Percentiles rank a stretch among this genome's conserved stretches.
Evolutionary conservation across 2,888 invertebrate genomes (phyloP).

Genomic region (Chalcis sispes): DNA sequence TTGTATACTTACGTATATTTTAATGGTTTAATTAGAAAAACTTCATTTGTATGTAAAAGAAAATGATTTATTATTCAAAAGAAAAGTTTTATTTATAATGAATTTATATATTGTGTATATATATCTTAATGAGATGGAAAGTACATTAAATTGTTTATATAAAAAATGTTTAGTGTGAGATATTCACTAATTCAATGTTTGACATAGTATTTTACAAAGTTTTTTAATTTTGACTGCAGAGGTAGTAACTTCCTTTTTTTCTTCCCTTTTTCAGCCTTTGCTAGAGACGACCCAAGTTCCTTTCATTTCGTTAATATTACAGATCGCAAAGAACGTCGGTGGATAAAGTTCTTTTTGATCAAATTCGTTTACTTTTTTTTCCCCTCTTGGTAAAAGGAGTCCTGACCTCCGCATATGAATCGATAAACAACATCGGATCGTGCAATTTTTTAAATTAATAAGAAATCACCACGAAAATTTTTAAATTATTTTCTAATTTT

Average conservation of each 20-base stretch:
- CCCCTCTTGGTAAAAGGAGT: neutral
- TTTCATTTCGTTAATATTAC: slow-evolving; percentile 62
- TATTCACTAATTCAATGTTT: slow-evolving; percentile 22
- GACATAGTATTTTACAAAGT: neutral
- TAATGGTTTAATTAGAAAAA: no score
- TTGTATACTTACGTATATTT: no score
- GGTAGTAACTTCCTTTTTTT: neutral
- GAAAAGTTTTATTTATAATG: neutral
- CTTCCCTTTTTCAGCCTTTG: neutral
- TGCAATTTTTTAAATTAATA: no score
- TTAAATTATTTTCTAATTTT: no score
- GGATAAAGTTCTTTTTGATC: slow-evolving; percentile 65
- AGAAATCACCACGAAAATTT: no score
- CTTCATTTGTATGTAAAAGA: neutral
- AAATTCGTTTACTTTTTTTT: slow-evolving; percentile 41
- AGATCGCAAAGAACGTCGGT: slow-evolving; percentile 40
- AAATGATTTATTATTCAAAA: neutral
- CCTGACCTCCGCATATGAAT: neutral
- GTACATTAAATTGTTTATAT: slow-evolving; percentile 23
- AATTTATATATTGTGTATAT: neutral
- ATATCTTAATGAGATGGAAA: no score
- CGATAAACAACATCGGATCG: neutral
- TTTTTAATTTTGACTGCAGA: slow-evolving; percentile 23
- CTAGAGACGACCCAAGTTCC: slow-evolving; percentile 11
- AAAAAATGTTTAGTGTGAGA: neutral